Base-by-base conservation (phyloP, 2,797 vertebrate genomes). In the Premnoplex brunnescens region DNA sequence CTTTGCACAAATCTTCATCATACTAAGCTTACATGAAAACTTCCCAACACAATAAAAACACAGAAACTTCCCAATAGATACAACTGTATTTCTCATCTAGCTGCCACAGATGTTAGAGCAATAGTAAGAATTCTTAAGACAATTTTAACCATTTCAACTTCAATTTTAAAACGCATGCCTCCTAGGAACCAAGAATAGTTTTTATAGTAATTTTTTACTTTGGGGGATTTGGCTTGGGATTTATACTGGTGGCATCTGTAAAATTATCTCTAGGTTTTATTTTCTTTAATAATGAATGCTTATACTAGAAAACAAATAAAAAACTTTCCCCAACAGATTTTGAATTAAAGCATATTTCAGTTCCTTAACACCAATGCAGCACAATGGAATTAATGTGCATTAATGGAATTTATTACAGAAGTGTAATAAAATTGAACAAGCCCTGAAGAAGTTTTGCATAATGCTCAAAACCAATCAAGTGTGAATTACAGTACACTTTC, bases 111-210 rank as follows among this genome's bases (percentile, higher is more conserved):
- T 34, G 3, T 67, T 39, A 52, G 8, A 85, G 12, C 18, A 64
- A 0, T 12, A 46, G 44, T 46, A 74, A 66, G n/a, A 54, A 73
- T 48, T 80, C 27, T 63, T 54, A 48, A 56, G 8, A 39, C 9
- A 62, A 12, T 34, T 85, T 54, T 54, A 82, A 58, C 11, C 10
- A 49, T 28, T 75, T 80, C 39, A 71, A 52, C 17, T 8, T 67
- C 52, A 56, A 27, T 48, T 67, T 39, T 34, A 78, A 76, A 76
- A 55, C 10, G 4, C 8, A 48, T 51, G 19, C 5, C 30, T 54
- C 16, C 21, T 21, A 69, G 0, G 1, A 85, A 58, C 6, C 2
- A 17, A 68, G 8, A 4, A 21, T 5, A 2, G 1, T 22, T 66
- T 82, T 83, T 14, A 74, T 1, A 67, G 24, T 6, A 14, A 16